Evolutionary conservation across 2,797 vertebrate genomes (phyloP), one percentile per base, ranked within the genome.

Genomic region (Semaprochilodus insignis): DNA sequence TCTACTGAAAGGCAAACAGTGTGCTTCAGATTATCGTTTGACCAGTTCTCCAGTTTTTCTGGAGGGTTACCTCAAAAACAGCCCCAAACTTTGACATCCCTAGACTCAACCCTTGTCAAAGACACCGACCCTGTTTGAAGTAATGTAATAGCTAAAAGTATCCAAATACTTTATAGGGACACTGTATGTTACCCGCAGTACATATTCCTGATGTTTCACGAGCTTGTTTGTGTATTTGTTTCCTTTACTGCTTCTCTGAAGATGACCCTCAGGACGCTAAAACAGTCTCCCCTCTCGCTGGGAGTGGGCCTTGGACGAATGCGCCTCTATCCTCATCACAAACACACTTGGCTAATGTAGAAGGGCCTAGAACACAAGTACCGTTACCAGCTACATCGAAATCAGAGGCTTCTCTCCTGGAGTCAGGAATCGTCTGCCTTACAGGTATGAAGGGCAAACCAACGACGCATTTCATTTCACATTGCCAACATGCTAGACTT

Each of bases 401-500:
- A 85, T 93, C 96, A 63, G 82, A 86, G 78, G 87, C 87, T 52
- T 91, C 94, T 87, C 92, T 97, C 16, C 83, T 98, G 52, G 91
- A 88, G 88, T 94, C 95, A 0, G 93, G 96, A 90, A 88, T 97
- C 14, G 89, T 94, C 27, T 95, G 94, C 87, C 93, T 98, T 77
- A 97, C 97, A 95, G 97, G 98, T 97, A 91, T 23, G 48, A 31
- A 36, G 21, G 3, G 57, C 27, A 75, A 51, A 51, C 16, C 23
- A 40, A 44, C 5, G 17, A 19, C 15, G 27, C 6, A 25, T 25
- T 27, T 27, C 27, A 7, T 25, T 15, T 16, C 48, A 21, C 48
- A 27, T 15, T 72, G 11, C 44, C 8, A 48, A 13, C 11, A 13
- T 48, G 6, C 6, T 11, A 10, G 44, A 48, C 44, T 48, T 10